Evolutionary conservation across 2,888 invertebrate genomes (phyloP).

Genomic region (Mesodorylaimus sp.): DNA sequence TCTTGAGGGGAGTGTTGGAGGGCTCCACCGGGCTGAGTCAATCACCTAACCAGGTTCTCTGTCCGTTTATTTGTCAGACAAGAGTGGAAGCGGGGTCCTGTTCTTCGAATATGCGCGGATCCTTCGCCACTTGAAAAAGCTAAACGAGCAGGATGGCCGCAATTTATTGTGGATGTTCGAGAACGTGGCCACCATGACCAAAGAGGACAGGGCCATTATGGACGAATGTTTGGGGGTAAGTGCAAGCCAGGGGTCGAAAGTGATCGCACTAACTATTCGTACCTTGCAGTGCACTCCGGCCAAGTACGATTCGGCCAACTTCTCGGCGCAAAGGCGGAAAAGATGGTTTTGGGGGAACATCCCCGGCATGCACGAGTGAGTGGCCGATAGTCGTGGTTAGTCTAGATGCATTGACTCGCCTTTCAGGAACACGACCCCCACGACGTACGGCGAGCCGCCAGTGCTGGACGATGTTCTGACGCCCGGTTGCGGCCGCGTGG

Average conservation of each 20-base stretch:
- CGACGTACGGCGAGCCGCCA: too few relatives aligned
- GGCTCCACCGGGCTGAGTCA: too few relatives aligned
- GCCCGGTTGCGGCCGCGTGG: background rate
- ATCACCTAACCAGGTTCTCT: too few relatives aligned
- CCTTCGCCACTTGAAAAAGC: slow-evolving; percentile 29
- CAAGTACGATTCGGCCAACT: slow-evolving; percentile 38
- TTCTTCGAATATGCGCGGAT: slow-evolving; percentile 41
- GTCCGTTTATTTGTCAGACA: background rate
- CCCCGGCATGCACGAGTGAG: slow-evolving; percentile 34
- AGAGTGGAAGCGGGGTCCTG: slow-evolving; percentile 36
- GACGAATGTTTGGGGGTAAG: slow-evolving; percentile 33
- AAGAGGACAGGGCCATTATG: slow-evolving; percentile 34
- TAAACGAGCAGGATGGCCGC: slow-evolving; percentile 20
- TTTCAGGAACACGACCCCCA: too few relatives aligned
- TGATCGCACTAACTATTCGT: too few relatives aligned
- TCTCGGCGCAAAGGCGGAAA: slow-evolving; percentile 39
- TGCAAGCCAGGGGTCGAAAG: background rate
- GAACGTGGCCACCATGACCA: slow-evolving; percentile 42
- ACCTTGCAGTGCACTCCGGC: slow-evolving; percentile 37
- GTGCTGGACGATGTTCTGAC: background rate
- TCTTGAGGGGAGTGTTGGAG: slow-evolving; percentile 13
- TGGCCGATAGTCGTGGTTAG: too few relatives aligned
- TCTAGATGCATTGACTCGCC: too few relatives aligned
- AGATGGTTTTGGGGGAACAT: slow-evolving; percentile 44
- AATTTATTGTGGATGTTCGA: slow-evolving; percentile 44